Percentiles rank a stretch among this genome's conserved stretches.
Evolutionary conservation across 2,797 vertebrate genomes (phyloP).

Genomic region (Microcaecilia unicolor): DNA sequence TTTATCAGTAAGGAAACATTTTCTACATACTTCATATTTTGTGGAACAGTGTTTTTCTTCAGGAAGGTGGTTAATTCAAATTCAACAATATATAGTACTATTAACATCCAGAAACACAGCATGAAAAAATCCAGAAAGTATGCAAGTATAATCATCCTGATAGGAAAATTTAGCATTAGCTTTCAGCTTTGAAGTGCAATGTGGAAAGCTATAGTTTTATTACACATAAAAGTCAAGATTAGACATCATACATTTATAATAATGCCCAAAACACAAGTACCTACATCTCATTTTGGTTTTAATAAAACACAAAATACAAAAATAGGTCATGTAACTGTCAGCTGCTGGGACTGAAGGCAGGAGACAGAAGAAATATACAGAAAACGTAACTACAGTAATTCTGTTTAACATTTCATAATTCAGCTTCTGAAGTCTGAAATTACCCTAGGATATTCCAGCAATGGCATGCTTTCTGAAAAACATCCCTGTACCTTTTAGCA

Average conservation of each 20-base stretch:
- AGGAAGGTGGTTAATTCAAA: too few relatives aligned
- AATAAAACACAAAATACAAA: conserved; percentile 10
- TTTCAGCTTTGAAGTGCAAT: too few relatives aligned
- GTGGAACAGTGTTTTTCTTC: conserved; percentile 33
- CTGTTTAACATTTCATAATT: conserved; percentile 42
- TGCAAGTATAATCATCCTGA: too few relatives aligned
- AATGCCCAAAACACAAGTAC: conserved; percentile 2
- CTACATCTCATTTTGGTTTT: conserved; percentile 6
- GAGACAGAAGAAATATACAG: conserved; percentile 25
- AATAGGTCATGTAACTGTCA: conserved; percentile 31
- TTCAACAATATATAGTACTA: too few relatives aligned
- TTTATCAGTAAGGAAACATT: conserved; percentile 37
- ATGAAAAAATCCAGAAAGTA: too few relatives aligned
- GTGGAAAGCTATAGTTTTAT: too few relatives aligned
- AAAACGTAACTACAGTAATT: conserved; percentile 32
- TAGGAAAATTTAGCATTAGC: too few relatives aligned
- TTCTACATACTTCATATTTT: conserved; percentile 38
- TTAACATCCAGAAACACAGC: too few relatives aligned
- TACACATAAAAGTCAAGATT: too few relatives aligned
- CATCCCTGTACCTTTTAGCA: conserved; percentile 80
- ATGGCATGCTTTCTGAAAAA: conserved; percentile 84
- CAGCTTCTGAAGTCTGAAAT: conserved; percentile 44
- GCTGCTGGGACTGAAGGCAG: conserved; percentile 20
- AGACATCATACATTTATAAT: too few relatives aligned
- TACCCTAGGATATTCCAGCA: conserved; percentile 76